Conservation (phyloP, 2,888 invertebrate species). For the Drosophila anceps region DNA sequence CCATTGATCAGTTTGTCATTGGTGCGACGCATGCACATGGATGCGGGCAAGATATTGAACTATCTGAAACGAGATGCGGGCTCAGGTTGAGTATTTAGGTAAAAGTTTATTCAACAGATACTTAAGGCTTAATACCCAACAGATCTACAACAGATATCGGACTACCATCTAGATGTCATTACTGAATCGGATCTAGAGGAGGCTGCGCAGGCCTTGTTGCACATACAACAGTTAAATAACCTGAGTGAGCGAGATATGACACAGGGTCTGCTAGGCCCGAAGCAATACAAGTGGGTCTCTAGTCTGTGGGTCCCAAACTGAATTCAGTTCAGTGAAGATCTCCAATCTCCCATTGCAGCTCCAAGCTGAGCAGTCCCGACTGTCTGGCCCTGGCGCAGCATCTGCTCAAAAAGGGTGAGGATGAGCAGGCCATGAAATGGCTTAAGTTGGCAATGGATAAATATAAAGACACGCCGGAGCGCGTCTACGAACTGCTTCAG, state of each 20-base stretch:
- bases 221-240: conserved; percentile 95
- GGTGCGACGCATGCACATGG: conserved; percentile 73
- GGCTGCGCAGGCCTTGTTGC: conserved; percentile 94
- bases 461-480: conserved; percentile 23
- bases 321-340: too few relatives aligned
- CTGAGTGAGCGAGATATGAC: conserved; percentile 93
- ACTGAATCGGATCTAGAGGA: conserved; percentile 93
- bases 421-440: conserved; percentile 40
- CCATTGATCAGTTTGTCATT: conserved; percentile 70
- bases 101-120: not conserved
- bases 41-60: conserved; percentile 64
- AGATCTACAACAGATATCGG: conserved; percentile 51
- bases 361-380: conserved; percentile 40
- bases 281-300: conserved; percentile 88
- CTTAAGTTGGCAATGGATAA: conserved; percentile 30
- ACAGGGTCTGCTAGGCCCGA: conserved; percentile 91
- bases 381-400: conserved; percentile 47
- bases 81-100: conserved; percentile 41
- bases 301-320: too few relatives aligned
- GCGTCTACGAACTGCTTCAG: conserved; percentile 31
- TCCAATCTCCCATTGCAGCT: conserved; percentile 21
- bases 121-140: not conserved
- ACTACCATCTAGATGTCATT: conserved; percentile 86
- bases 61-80: conserved; percentile 49
- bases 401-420: conserved; percentile 2